phyloP scores from a whole-genome alignment of 2,797 vertebrate species.

The Apogon hyalosoma region DNA sequence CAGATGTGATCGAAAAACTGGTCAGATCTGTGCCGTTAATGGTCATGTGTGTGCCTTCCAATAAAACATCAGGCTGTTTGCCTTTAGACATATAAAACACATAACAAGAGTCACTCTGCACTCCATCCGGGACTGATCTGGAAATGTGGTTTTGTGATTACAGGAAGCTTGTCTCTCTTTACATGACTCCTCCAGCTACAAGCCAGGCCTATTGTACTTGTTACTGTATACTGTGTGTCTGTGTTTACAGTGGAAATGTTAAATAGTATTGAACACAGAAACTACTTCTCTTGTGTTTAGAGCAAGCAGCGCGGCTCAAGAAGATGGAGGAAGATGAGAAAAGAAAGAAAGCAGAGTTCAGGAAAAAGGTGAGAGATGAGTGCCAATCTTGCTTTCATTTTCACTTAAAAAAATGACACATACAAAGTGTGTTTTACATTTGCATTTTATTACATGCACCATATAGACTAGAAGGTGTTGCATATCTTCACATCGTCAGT shows the following conservation, averaged over 20 bases:
- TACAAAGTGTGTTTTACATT: too few species aligned
- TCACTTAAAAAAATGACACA: too few species aligned
- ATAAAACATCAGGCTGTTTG: slow-evolving; percentile 33
- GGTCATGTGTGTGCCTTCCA: neutral
- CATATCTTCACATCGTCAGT: too few species aligned
- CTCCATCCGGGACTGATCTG: slow-evolving; percentile 7
- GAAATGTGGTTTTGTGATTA: slow-evolving; percentile 26
- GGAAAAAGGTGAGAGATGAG: slow-evolving; percentile 85
- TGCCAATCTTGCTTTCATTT: neutral
- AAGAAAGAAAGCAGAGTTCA: slow-evolving; percentile 91
- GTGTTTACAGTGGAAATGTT: slow-evolving; percentile 21
- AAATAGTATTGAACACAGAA: neutral
- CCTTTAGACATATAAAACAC: slow-evolving; percentile 15
- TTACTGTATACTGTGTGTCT: neutral
- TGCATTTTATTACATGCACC: too few species aligned
- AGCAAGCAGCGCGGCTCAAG: slow-evolving; percentile 91
- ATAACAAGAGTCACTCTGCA: slow-evolving; percentile 14
- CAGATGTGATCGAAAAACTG: slow-evolving; percentile 7
- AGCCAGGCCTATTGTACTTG: too few species aligned
- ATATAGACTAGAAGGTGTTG: too few species aligned
- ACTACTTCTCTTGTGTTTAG: slow-evolving; percentile 64
- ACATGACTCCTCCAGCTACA: too few species aligned
- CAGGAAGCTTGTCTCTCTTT: slow-evolving; percentile 16
- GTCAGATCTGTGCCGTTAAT: slow-evolving; percentile 8
- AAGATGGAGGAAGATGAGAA: slow-evolving; percentile 94